Conservation (phyloP, 2,113 vertebrate species). For the Axis porcinus region DNA sequence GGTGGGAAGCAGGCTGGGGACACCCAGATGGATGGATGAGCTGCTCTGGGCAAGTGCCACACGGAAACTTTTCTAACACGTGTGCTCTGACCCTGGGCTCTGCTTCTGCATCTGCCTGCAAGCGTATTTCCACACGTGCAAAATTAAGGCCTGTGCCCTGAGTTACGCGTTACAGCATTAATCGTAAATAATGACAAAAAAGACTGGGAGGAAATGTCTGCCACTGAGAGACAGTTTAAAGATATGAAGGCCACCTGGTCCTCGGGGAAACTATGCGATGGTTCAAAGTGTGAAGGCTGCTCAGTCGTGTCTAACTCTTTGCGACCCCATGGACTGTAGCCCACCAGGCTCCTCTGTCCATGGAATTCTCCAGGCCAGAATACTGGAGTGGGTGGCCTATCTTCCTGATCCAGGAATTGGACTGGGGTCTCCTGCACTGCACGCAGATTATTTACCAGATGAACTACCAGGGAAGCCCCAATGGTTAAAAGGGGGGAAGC, state of each 20-base stretch:
- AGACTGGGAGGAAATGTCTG: not conserved
- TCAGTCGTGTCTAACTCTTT: not conserved
- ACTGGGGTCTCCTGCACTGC: not conserved
- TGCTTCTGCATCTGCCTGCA: not conserved
- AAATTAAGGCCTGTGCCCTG: not conserved
- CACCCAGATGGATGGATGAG: not conserved
- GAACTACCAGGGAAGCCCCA: not conserved
- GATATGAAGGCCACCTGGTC: rapidly evolving
- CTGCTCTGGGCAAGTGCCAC: too few relatives aligned
- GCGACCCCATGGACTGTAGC: not conserved
- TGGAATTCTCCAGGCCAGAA: not conserved
- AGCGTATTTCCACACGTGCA: rapidly evolving
- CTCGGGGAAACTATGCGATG: not conserved
- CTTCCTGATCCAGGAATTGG: not conserved
- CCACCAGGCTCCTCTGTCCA: not conserved
- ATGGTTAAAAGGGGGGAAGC: not conserved
- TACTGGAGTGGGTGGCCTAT: not conserved
- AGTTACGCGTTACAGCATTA: rapidly evolving
- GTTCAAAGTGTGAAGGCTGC: not conserved
- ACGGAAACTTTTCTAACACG: not conserved
- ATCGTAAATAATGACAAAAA: not conserved
- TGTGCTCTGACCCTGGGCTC: not conserved
- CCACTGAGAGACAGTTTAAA: not conserved
- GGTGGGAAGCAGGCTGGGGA: not conserved
- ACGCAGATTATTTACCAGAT: not conserved